phyloP scores from a whole-genome alignment of 35 echinoderm and acorn worm species.

The Nesometra sesokonis region DNA sequence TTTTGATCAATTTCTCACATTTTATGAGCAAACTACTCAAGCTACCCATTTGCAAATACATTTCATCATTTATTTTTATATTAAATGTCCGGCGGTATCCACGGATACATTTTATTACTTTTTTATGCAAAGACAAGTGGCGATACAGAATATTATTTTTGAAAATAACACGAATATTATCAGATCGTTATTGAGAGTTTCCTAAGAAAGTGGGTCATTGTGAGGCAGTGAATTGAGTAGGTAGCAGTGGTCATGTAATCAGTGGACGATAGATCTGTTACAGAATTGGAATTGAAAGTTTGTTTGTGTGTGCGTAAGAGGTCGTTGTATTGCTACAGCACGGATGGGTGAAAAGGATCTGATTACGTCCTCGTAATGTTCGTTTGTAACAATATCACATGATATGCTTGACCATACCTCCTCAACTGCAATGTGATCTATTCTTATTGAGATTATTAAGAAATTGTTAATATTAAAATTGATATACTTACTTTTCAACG shows the following conservation, averaged over 20 bases:
- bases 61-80: not conserved
- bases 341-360: not conserved
- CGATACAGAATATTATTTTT: not conserved
- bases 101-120: not conserved
- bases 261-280: not conserved
- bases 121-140: not conserved
- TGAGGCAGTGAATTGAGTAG: too few species aligned
- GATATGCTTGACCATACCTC: not conserved
- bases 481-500: not conserved
- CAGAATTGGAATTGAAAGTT: not conserved
- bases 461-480: not conserved
- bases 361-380: not conserved
- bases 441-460: not conserved
- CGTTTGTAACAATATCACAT: not conserved
- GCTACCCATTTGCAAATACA: not conserved
- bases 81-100: not conserved
- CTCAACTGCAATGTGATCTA: not conserved
- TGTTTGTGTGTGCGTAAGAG: not conserved
- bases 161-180: not conserved
- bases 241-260: not conserved
- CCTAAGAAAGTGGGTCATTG: not conserved
- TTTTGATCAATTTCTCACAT: not conserved
- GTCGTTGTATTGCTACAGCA: not conserved
- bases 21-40: not conserved
- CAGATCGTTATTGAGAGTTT: not conserved